Conservation (phyloP, 2,888 invertebrate genomes). For the Augiades crinisus region DNA sequence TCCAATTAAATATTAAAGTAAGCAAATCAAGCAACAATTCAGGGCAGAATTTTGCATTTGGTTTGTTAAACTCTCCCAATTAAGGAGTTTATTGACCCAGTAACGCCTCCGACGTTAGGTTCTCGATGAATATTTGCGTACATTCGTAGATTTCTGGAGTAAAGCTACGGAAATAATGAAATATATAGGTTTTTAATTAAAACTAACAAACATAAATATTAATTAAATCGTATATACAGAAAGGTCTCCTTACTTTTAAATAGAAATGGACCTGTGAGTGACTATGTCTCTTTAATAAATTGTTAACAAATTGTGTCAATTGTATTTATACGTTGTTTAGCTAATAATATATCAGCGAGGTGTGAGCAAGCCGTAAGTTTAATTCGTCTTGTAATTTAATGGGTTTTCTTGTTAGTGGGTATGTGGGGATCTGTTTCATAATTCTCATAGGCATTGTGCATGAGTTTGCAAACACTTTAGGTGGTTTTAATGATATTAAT, state of each 20-base stretch:
- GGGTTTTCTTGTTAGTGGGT: conserved; percentile 12
- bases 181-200: too few species aligned
- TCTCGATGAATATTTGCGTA: conserved; percentile 10
- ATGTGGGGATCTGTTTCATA: conserved; percentile 24
- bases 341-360: too few species aligned
- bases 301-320: too few species aligned
- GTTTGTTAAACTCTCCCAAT: conserved; percentile 15
- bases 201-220: too few species aligned
- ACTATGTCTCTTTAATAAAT: too few species aligned
- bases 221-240: too few species aligned
- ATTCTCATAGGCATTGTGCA: conserved; percentile 31
- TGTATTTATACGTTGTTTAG: too few species aligned
- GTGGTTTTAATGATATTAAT: conserved; percentile 48
- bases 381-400: conserved; percentile 9
- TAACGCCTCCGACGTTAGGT: not conserved
- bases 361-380: too few species aligned
- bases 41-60: conserved; percentile 7
- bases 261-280: too few species aligned
- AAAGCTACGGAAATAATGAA: too few species aligned
- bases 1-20: not conserved
- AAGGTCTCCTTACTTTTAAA: too few species aligned
- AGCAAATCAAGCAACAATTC: not conserved
- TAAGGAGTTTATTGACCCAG: conserved; percentile 19
- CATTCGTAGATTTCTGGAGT: conserved; percentile 29
- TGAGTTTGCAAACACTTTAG: conserved; percentile 36